These are phyloP conservation scores for Columbina picui DNA, from an alignment of 2,113 vertebrate species.

Conservation along the genomic window DNA sequence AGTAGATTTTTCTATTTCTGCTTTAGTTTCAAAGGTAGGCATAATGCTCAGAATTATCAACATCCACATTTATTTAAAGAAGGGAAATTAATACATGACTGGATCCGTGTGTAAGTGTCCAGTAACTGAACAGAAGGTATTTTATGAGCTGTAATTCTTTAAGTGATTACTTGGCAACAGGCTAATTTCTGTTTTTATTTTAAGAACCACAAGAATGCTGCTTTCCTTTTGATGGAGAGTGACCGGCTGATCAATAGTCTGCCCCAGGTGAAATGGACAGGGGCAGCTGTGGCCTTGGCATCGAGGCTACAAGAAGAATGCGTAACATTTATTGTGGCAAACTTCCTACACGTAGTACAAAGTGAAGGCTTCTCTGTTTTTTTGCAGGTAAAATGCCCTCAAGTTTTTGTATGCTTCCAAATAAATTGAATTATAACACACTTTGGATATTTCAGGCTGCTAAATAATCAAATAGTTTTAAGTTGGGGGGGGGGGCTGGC, in stretches of 20 bases:
- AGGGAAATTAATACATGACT: neutral
- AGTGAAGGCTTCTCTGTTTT: slow-evolving; percentile 85
- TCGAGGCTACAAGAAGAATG: slow-evolving; percentile 86
- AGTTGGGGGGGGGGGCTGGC: rapidly evolving
- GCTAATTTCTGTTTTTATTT: slow-evolving; percentile 51
- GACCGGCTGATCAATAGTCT: slow-evolving; percentile 87
- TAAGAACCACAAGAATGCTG: slow-evolving; percentile 85
- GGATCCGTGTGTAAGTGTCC: neutral
- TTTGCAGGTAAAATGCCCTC: slow-evolving; percentile 80
- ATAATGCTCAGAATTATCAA: neutral
- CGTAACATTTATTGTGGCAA: slow-evolving; percentile 80
- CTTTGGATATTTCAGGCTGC: neutral
- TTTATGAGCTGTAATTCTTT: slow-evolving; percentile 9
- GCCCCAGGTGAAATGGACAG: slow-evolving; percentile 93
- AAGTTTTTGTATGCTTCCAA: neutral
- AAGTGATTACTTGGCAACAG: slow-evolving; percentile 10
- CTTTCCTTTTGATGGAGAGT: slow-evolving; percentile 85
- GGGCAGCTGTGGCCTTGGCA: slow-evolving; percentile 81
- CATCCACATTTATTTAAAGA: neutral
- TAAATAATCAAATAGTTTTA: neutral
- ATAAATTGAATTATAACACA: neutral
- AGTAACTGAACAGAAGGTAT: neutral
- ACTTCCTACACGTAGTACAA: slow-evolving; percentile 80
- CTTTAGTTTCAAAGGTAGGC: neutral
- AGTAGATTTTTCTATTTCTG: neutral